Base-by-base conservation (phyloP, 2,113 vertebrate species). In the Datnioides undecimradiatus region DNA sequence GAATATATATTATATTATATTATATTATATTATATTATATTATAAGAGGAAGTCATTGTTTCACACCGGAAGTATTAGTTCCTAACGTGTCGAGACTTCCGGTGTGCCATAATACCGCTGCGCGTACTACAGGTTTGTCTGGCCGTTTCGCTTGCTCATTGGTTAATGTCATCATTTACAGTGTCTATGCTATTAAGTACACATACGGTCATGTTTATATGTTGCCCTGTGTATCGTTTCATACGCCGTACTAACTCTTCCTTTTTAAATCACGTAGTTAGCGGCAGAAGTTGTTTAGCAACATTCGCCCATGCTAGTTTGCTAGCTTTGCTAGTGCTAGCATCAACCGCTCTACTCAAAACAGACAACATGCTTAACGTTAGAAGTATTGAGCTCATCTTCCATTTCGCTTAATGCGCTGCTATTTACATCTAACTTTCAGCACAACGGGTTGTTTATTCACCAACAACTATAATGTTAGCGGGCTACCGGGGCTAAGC, bases 111-210 rank as follows among this genome's bases (percentile, higher is more conserved):
- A 85, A 88, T 75, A 89, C 91, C 88, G 92, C 91, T 91, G 91
- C 86, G 75, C 86, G 51, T 82, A 80, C 60, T 91, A 90, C 93
- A 94, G 95, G 95, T 95, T 83, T 72, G 95, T 93, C 33, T 38
- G 31, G 31, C 21, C 11, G 0, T 55, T 49, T 75, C 31, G 38
- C 6, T 34, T 69, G 49, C 54, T 21, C 27, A 5, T 10, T 23
- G 5, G 17, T 58, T 60, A 6, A 51, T 40, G n/a, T 31, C 0
- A 46, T 12, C 0, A 0, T 65, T 60, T 43, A 25, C 25, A 17
- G 3, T n/a, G 13, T 3, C 0, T 8, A 34, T 5, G 27, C 21
- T 14, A 45, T 54, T 8, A 7, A 25, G 1, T 17, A 25, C 0
- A 59, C 3, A 2, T 38, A 17, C 14, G 3, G 10, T 41, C 34